Evolutionary conservation across 2,888 invertebrate species (phyloP), one percentile per base, ranked within the genome.

Genomic region (Dinocampus coccinellae): DNA sequence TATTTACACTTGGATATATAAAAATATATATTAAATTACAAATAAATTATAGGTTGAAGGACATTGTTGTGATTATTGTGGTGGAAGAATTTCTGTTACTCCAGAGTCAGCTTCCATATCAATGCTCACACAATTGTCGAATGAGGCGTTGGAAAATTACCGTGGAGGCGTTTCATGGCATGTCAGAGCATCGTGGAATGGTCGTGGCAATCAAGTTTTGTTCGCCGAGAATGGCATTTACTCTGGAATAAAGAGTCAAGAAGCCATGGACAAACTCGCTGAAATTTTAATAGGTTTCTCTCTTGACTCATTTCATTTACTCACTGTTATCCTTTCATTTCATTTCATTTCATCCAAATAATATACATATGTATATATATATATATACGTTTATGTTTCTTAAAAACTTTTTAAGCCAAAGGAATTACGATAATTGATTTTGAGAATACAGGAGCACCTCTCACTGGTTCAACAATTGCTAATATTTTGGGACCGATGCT

Each of bases 31-130:
- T 53, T 53, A 16, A 47, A 64, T 70, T 57, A 63, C 66, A 29
- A 64, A 68, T 55, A 29, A 34, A 34, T 13, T 33, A 62, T 58
- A 87, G 87, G 81, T 87, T 9, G 85, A 87, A 66, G 87, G 86
- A 11, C 85, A 87, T 71, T 87, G 87, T 63, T 87, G 87, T 61
- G 77, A 75, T 57, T 87, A 84, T 72, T 87, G 87, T 63, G 87
- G 87, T 1, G 86, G 83, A 4, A 78, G 83, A 63, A 66, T 87
- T 6, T 70, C 65, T 3, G 71, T 83, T 7, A 47, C 80, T 2
- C 34, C 55, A 0, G 75, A 77, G 36, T 53, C 26, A 13, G 75
- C 76, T 16, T 81, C 83, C 10, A 66, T 83, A 24, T 47, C 74
- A 11, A 75, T 79, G 60, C 72, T 84, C 2, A 76, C 75, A 20